phyloP scores from a whole-genome alignment of 2,113 vertebrate genomes.

The Chloropsis cyanopogon region DNA sequence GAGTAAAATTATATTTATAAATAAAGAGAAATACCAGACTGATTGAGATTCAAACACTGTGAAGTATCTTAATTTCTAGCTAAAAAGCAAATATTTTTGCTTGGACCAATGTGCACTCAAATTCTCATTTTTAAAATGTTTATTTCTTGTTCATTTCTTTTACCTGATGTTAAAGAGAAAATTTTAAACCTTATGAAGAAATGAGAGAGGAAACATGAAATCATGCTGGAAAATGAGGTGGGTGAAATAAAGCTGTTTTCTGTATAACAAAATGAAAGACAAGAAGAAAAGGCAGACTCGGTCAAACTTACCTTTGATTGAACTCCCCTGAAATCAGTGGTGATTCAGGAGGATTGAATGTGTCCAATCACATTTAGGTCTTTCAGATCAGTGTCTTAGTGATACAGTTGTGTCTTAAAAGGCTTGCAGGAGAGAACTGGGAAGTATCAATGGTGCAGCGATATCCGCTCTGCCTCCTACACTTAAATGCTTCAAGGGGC shows the following conservation, averaged over 20 bases:
- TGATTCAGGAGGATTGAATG: slow-evolving; percentile 18
- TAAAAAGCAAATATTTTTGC: background rate
- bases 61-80: background rate
- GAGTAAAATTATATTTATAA: background rate
- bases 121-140: background rate
- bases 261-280: background rate
- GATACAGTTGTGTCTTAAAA: background rate
- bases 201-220: background rate
- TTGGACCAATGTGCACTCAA: background rate
- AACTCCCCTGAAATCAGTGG: background rate
- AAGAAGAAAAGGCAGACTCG: background rate
- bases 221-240: background rate
- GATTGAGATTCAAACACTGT: background rate
- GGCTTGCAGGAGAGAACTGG: background rate
- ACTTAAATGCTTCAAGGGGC: background rate
- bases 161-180: background rate
- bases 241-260: slow-evolving; percentile 2
- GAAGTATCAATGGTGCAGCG: background rate
- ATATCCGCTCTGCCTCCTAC: background rate
- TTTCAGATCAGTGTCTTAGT: background rate
- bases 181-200: background rate
- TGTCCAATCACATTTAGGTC: slow-evolving; percentile 7
- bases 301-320: slow-evolving; percentile 17
- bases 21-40: background rate
- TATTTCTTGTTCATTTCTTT: background rate